Evolutionary conservation across 53 echinoderm and acorn worm species (phyloP).

Genomic region (Crossaster papposus): DNA sequence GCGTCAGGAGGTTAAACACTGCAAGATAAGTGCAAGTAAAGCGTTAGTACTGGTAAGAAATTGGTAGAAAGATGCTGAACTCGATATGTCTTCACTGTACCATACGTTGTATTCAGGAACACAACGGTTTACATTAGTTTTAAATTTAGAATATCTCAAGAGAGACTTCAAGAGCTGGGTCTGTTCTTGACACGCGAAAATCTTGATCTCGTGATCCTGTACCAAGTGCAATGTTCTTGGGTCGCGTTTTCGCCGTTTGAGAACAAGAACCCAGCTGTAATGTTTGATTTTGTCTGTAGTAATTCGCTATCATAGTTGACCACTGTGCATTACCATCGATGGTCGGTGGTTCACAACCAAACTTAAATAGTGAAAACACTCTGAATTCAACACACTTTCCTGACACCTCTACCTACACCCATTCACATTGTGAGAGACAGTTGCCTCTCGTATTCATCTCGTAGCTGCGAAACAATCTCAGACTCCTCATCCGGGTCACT

Average conservation of each 20-base stretch:
- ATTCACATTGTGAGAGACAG: constrained; percentile 59
- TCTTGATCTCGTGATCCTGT: no score
- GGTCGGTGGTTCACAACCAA: constrained; percentile 14
- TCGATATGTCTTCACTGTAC: background rate
- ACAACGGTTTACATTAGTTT: no score
- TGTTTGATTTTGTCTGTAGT: no score
- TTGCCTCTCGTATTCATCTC: constrained; percentile 50
- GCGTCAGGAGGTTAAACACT: no score
- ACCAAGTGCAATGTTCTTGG: no score
- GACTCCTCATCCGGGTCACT: constrained; percentile 63
- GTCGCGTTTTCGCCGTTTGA: no score
- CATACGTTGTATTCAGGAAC: background rate
- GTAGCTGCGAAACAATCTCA: constrained; percentile 21
- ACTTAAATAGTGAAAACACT: constrained; percentile 6
- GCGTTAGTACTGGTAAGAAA: background rate
- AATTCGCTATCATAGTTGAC: no score
- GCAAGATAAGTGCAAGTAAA: constrained; percentile 14
- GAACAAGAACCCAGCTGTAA: no score
- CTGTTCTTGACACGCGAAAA: no score
- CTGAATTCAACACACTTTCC: background rate
- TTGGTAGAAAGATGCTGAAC: background rate
- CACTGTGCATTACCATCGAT: background rate
- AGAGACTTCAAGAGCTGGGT: no score
- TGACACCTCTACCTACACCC: constrained; percentile 38
- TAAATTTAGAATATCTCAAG: no score